phyloP scores from a whole-genome alignment of 2,888 invertebrate genomes.

The Ophraella communa region DNA sequence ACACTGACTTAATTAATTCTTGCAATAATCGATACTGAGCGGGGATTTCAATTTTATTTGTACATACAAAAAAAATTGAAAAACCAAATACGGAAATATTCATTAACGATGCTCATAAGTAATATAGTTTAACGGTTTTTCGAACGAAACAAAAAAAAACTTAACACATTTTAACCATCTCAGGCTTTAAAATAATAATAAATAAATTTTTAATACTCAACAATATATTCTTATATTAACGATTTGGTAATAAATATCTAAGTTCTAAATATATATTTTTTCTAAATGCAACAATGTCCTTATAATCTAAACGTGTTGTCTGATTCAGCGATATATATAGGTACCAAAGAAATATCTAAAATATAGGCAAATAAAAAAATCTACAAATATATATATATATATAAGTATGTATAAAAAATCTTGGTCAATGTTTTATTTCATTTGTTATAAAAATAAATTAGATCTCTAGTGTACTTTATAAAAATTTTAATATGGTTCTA shows the following conservation, averaged over 20 bases:
- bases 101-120: too few relatives aligned
- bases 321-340: background rate
- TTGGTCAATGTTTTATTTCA: background rate
- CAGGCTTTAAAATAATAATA: constrained; percentile 25
- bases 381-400: background rate
- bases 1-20: too few relatives aligned
- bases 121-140: too few relatives aligned
- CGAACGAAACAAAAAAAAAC: too few relatives aligned
- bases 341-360: background rate
- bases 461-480: background rate
- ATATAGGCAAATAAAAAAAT: background rate
- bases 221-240: constrained; percentile 7
- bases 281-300: constrained; percentile 5
- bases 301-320: background rate
- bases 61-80: too few relatives aligned
- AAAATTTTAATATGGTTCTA: background rate
- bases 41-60: too few relatives aligned
- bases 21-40: too few relatives aligned
- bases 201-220: constrained; percentile 29
- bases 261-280: background rate
- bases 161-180: too few relatives aligned
- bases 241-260: background rate
- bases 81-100: too few relatives aligned
- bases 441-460: background rate
- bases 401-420: background rate